Percentiles rank a stretch among this genome's conserved stretches.
Evolutionary conservation across 2,113 vertebrate genomes (phyloP).

Genomic region (Bubalus kerabau): DNA sequence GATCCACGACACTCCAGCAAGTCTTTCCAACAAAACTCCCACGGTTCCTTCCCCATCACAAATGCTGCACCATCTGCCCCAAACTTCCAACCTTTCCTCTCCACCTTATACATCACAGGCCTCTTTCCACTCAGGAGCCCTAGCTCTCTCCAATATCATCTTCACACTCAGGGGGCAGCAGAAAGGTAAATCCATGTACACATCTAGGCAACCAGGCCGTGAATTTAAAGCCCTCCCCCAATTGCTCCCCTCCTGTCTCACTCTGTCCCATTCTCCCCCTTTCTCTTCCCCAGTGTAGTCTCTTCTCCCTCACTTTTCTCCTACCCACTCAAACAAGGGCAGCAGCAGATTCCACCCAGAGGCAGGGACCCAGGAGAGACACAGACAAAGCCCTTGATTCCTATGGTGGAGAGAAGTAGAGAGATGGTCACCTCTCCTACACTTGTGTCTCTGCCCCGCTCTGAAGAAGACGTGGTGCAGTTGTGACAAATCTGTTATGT

Average conservation of each 20-base stretch:
- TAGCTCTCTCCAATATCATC: not conserved
- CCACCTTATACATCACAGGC: too few relatives aligned
- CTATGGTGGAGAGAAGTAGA: not conserved
- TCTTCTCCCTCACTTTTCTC: not conserved
- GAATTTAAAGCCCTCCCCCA: too few relatives aligned
- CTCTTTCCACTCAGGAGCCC: not conserved
- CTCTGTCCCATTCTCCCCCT: not conserved
- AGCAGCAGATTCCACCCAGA: not conserved
- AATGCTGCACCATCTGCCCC: not conserved
- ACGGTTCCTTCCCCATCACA: not conserved
- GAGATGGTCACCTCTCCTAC: not conserved
- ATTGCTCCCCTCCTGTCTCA: fast-evolving
- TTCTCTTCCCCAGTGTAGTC: not conserved
- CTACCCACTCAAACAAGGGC: not conserved
- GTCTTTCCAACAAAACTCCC: not conserved
- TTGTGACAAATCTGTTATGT: not conserved
- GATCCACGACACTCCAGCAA: fast-evolving
- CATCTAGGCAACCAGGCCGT: fast-evolving
- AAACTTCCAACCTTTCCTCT: not conserved
- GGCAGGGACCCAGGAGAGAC: not conserved
- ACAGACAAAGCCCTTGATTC: not conserved
- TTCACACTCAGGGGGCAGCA: not conserved
- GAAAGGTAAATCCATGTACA: not conserved
- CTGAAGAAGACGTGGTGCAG: not conserved
- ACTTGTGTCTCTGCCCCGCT: not conserved